Evolutionary conservation across 2,888 invertebrate genomes (phyloP).

Genomic region (Tribolium freemani): DNA sequence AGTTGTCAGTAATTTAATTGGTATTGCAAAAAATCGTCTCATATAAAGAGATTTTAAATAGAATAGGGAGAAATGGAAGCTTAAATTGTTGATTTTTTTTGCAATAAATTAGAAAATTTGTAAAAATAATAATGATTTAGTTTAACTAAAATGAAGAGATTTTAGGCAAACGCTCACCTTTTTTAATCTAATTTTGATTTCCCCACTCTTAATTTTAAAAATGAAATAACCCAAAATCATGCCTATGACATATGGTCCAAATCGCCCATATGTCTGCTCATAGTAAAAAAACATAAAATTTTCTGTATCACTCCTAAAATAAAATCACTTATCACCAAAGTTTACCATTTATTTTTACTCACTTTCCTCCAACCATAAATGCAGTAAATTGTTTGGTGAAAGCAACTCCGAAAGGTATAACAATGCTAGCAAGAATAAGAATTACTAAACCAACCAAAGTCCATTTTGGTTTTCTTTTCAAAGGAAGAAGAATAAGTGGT

Average conservation of each 20-base stretch:
- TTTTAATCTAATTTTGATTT: constrained; percentile 1
- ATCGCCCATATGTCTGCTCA: constrained; percentile 32
- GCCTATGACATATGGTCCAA: constrained; percentile 36
- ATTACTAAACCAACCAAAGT: not conserved
- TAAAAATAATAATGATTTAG: no score
- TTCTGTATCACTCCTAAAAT: not conserved
- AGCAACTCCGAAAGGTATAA: constrained; percentile 28
- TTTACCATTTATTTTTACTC: not conserved
- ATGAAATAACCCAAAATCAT: constrained; percentile 39
- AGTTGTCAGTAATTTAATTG: no score
- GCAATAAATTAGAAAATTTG: no score
- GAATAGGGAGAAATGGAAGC: no score
- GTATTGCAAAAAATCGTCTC: no score
- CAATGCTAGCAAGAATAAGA: constrained; percentile 24
- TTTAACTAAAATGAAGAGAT: not conserved
- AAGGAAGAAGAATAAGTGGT: constrained; percentile 69
- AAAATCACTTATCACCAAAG: not conserved
- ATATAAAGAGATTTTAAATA: no score
- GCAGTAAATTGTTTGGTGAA: not conserved
- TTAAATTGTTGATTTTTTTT: no score
- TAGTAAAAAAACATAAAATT: constrained; percentile 30
- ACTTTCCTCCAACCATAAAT: constrained; percentile 7
- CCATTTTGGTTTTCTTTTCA: constrained; percentile 62
- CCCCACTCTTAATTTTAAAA: constrained; percentile 15
- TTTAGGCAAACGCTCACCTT: not conserved